Conservation (phyloP, 2,797 vertebrate species). For the Fistularia tabacaria region DNA sequence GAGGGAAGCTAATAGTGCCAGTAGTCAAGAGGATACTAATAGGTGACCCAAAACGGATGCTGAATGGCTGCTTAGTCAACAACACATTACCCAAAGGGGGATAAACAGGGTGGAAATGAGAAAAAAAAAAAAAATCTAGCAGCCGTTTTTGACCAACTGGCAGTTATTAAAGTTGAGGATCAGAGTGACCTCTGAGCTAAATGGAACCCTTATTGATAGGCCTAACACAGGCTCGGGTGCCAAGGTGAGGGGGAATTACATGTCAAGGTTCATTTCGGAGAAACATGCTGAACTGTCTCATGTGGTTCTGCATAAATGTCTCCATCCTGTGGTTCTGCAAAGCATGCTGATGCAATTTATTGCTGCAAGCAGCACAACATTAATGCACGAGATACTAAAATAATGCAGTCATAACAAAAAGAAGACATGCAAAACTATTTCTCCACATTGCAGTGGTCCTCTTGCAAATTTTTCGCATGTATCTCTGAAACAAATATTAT, state of each 20-base stretch:
- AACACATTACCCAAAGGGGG: background rate
- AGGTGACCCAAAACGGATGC: conserved; percentile 35
- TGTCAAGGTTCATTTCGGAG: conserved; percentile 58
- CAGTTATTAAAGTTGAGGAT: conserved; percentile 18
- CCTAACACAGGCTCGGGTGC: conserved; percentile 41
- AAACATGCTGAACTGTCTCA: conserved; percentile 34
- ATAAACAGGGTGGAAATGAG: conserved; percentile 1
- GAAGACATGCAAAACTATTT: too few relatives aligned
- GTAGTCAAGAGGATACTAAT: conserved; percentile 51
- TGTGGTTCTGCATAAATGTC: conserved; percentile 24
- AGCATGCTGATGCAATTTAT: conserved; percentile 32
- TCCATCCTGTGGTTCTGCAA: conserved; percentile 8
- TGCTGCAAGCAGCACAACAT: conserved; percentile 17
- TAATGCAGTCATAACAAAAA: too few relatives aligned
- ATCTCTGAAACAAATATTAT: too few relatives aligned
- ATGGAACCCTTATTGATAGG: conserved; percentile 45
- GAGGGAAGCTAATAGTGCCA: conserved; percentile 4
- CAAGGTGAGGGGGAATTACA: conserved; percentile 59
- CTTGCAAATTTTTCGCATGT: too few relatives aligned
- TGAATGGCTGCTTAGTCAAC: too few relatives aligned
- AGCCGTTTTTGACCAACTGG: conserved; percentile 9
- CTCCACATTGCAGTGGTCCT: too few relatives aligned
- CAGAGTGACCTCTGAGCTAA: conserved; percentile 39
- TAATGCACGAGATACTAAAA: conserved; percentile 2
- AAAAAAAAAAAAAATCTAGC: too few relatives aligned